A percentile compares a stretch with the other conserved stretches of the same genome.
Conservation (phyloP, 2,888 invertebrate genomes). For the Sesamia inferens region DNA sequence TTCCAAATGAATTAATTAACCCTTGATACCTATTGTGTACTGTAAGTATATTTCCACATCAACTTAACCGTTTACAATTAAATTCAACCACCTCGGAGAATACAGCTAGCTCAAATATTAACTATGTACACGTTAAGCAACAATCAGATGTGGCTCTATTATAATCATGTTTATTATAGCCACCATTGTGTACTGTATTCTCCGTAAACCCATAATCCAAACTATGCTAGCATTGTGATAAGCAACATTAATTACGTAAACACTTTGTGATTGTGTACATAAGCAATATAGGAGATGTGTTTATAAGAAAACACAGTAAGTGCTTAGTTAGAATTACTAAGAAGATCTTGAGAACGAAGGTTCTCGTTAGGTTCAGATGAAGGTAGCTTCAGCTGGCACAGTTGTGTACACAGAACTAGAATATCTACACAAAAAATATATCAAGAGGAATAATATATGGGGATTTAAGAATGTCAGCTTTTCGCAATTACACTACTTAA, state of each 20-base stretch:
- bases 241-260: not conserved
- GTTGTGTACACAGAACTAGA: not conserved
- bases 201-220: not conserved
- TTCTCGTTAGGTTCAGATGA: too few relatives aligned
- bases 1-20: too few relatives aligned
- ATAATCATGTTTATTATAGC: not conserved
- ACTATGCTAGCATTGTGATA: not conserved
- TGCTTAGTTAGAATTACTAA: not conserved
- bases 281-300: not conserved
- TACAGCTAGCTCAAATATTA: not conserved
- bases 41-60: not conserved
- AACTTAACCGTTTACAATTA: not conserved
- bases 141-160: constrained; percentile 3
- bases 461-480: not conserved
- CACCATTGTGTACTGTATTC: not conserved
- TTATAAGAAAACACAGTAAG: not conserved
- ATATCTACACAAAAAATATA: too few relatives aligned
- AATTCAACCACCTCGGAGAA: not conserved
- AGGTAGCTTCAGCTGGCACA: not conserved
- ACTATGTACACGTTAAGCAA: not conserved
- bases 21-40: not conserved
- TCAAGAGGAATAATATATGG: not conserved
- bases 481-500: not conserved
- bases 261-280: not conserved
- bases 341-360: not conserved